Percentiles rank a stretch among this genome's conserved stretches.
phyloP scores from a whole-genome alignment of 2,113 vertebrate genomes.

The Glaucomys volans region DNA sequence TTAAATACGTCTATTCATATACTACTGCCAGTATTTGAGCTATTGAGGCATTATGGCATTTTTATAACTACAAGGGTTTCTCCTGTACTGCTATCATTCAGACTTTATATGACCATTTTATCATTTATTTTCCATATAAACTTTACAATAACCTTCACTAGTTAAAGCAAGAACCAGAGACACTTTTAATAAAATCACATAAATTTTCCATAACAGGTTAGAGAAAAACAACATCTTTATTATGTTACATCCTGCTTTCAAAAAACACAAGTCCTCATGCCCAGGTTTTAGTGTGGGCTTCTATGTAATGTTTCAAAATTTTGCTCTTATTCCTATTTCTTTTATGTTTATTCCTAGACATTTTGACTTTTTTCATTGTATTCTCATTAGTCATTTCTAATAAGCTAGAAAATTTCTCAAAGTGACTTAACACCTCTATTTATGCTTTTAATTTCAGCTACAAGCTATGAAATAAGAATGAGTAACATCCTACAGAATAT shows the following conservation, averaged over 20 bases:
- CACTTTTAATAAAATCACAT: constrained; percentile 19
- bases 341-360: not conserved
- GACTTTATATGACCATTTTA: not conserved
- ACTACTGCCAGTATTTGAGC: not conserved
- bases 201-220: not conserved
- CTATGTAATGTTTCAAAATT: constrained; percentile 19
- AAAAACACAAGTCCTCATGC: not conserved
- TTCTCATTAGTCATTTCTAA: constrained; percentile 45
- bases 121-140: constrained; percentile 39
- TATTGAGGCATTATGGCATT: not conserved
- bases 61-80: not conserved
- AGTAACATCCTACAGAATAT: constrained; percentile 76
- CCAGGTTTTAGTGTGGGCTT: constrained; percentile 13
- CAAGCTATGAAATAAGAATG: constrained; percentile 85
- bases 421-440: not conserved
- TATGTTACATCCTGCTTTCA: constrained; percentile 31
- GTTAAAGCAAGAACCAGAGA: not conserved
- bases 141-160: constrained; percentile 16
- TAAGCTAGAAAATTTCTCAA: not conserved
- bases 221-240: not conserved
- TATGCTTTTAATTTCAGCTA: constrained; percentile 80
- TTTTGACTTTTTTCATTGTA: not conserved
- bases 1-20: not conserved
- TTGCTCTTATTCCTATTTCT: not conserved
- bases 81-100: not conserved